Conservation (phyloP, 1,140 invertebrate species). For the Aphelenchoides besseyi region DNA sequence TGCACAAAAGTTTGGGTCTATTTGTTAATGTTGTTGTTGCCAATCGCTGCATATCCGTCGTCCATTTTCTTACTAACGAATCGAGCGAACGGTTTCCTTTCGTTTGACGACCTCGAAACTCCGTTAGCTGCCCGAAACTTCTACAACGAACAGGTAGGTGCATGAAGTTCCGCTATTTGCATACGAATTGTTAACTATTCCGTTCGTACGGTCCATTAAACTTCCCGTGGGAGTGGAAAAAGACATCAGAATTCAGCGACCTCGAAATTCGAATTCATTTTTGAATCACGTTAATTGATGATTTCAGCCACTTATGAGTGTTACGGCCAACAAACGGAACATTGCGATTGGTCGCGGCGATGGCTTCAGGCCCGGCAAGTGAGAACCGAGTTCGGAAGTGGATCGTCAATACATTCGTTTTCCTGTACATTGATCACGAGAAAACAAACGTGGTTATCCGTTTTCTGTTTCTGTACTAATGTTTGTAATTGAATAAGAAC, state of each 20-base stretch:
- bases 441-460: background rate
- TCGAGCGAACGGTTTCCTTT: background rate
- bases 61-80: background rate
- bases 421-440: background rate
- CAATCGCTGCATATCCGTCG: background rate
- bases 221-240: too few species aligned
- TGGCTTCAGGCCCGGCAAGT: conserved; percentile 41
- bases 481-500: too few species aligned
- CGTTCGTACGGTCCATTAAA: too few species aligned
- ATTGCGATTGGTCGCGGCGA: conserved; percentile 43
- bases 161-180: too few species aligned
- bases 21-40: background rate
- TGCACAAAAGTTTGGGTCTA: background rate
- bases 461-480: background rate
- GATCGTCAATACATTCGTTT: too few species aligned
- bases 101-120: background rate
- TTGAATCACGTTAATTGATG: too few species aligned
- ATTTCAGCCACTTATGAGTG: conserved; percentile 1
- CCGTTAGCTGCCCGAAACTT: background rate
- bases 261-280: too few species aligned
- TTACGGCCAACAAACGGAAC: conserved; percentile 32
- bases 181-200: too few species aligned
- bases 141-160: background rate
- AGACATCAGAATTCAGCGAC: too few species aligned
- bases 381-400: conserved; percentile 10